phyloP scores from a whole-genome alignment of 2,888 invertebrate species.

The Tipula helvola region DNA sequence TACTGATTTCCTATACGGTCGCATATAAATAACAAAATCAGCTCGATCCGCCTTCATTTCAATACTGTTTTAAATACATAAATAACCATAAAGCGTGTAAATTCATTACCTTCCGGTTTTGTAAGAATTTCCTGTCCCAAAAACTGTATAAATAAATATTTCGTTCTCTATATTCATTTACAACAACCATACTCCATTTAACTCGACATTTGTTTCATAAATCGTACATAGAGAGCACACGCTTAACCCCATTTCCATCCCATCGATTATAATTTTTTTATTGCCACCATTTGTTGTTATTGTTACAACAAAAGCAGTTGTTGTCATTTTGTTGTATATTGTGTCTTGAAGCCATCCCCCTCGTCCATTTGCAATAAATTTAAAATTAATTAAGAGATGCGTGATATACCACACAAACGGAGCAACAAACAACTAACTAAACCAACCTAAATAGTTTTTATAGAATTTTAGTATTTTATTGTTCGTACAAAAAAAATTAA shows the following conservation, averaged over 20 bases:
- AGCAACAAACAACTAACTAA: neutral
- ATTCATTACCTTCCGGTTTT: neutral
- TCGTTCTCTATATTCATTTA: neutral
- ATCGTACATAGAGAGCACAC: neutral
- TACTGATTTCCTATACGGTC: too few species aligned
- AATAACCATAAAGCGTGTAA: neutral
- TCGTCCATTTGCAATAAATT: neutral
- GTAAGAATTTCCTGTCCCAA: neutral
- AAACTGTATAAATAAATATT: neutral
- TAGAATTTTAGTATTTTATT: neutral
- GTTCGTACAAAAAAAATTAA: neutral
- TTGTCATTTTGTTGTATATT: neutral
- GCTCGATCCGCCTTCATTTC: neutral
- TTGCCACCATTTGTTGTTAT: neutral
- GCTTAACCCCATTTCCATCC: neutral
- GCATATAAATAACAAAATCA: neutral
- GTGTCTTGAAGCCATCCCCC: neutral
- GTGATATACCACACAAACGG: neutral
- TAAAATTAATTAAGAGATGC: neutral
- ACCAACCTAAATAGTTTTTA: neutral
- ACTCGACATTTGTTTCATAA: neutral
- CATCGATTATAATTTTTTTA: neutral
- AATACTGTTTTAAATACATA: neutral
- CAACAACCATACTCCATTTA: neutral
- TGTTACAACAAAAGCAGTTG: neutral